Conservation (phyloP, 2,888 invertebrate genomes). For the Aleiodes leptofemur region DNA sequence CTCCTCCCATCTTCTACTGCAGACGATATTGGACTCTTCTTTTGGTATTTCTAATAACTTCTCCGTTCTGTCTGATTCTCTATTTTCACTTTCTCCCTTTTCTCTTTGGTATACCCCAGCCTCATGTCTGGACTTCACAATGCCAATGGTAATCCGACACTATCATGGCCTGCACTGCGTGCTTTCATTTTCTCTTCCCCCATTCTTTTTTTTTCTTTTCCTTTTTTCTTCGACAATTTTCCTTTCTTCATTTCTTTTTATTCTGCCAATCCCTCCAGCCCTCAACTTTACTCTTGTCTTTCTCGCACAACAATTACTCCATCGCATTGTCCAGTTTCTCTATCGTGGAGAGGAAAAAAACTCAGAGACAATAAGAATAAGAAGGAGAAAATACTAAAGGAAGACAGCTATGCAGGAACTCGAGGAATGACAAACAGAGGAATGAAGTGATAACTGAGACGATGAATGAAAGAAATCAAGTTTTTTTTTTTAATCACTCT, state of each 20-base stretch:
- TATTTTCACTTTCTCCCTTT: conserved; percentile 50
- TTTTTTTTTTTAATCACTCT: conserved; percentile 68
- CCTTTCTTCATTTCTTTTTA: conserved; percentile 35
- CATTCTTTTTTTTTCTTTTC: conserved; percentile 35
- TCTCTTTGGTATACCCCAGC: conserved; percentile 54
- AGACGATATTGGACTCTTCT: conserved; percentile 59
- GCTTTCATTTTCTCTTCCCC: conserved; percentile 36
- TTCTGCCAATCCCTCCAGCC: conserved; percentile 40
- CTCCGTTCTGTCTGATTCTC: conserved; percentile 56
- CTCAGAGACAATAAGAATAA: conserved; percentile 49
- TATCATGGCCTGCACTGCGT: conserved; percentile 57
- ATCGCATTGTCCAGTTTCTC: conserved; percentile 63
- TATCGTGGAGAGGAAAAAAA: conserved; percentile 56
- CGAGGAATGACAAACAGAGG: conserved; percentile 53
- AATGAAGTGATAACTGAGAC: conserved; percentile 47
- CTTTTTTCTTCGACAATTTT: conserved; percentile 30
- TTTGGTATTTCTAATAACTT: conserved; percentile 70
- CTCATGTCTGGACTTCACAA: conserved; percentile 67
- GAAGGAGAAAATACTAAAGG: conserved; percentile 49
- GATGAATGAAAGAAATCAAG: conserved; percentile 61
- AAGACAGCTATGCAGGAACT: conserved; percentile 38
- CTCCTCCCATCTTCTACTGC: conserved; percentile 44
- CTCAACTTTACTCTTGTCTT: conserved; percentile 28
- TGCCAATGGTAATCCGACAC: conserved; percentile 68
- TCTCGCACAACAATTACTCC: conserved; percentile 67